Conservation (phyloP, 2,888 invertebrate genomes). For the Melieria crassipennis region DNA sequence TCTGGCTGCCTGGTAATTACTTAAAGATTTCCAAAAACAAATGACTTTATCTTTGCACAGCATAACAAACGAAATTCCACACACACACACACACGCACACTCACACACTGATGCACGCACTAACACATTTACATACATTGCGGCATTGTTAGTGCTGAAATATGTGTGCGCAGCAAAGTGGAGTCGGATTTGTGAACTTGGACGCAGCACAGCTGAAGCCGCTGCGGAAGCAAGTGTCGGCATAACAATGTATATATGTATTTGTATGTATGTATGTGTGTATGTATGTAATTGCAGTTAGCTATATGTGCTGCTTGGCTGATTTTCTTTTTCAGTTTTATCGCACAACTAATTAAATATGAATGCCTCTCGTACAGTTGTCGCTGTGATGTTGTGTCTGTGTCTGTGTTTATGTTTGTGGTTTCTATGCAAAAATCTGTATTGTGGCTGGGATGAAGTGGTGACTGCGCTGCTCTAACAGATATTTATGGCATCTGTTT, state of each 20-base stretch:
- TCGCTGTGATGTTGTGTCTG: too few species aligned
- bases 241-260: too few species aligned
- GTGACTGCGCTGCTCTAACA: too few species aligned
- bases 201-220: too few species aligned
- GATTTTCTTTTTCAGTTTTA: neutral
- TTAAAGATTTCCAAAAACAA: slow-evolving; percentile 6
- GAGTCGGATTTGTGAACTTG: neutral
- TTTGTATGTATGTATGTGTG: neutral
- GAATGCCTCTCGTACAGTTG: neutral
- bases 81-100: neutral
- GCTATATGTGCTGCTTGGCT: too few species aligned
- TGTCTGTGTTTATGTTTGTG: neutral
- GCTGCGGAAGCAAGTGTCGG: too few species aligned
- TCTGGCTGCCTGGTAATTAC: neutral
- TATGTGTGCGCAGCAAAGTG: neutral
- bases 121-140: neutral
- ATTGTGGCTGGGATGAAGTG: too few species aligned
- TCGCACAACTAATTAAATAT: slow-evolving; percentile 2
- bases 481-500: too few species aligned
- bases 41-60: neutral
- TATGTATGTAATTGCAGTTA: neutral
- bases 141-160: slow-evolving; percentile 22
- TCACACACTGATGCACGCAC: neutral
- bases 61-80: neutral
- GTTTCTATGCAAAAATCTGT: neutral